A percentile compares a stretch with the other conserved stretches of the same genome.
Evolutionary conservation across 2,888 invertebrate species (phyloP).

Genomic region (Zaprionus lineosus): DNA sequence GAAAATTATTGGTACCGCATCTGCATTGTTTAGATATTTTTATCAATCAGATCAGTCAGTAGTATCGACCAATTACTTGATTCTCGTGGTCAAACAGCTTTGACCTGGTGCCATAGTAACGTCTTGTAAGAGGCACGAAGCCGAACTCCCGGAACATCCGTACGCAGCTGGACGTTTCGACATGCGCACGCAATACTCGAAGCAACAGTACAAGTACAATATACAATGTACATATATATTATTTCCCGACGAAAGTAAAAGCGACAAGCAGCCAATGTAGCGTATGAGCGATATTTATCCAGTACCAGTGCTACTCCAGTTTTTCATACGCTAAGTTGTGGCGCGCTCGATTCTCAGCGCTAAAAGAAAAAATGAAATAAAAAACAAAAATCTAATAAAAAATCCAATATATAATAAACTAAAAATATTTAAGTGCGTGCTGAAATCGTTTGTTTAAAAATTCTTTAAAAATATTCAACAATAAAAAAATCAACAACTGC

Average conservation of each 20-base stretch:
- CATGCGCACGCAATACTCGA: slow-evolving; percentile 64
- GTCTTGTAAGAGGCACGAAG: slow-evolving; percentile 9
- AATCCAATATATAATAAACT: slow-evolving; percentile 2
- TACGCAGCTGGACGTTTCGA: slow-evolving; percentile 46
- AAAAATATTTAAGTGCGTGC: slow-evolving; percentile 45
- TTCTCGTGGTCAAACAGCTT: slow-evolving; percentile 23
- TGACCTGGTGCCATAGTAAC: slow-evolving; percentile 45
- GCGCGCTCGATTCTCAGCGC: slow-evolving; percentile 16
- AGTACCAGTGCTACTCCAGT: slow-evolving; percentile 65
- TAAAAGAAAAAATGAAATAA: slow-evolving; percentile 3
- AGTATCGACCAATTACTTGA: background rate
- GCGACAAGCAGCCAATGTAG: slow-evolving; percentile 61
- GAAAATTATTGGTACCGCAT: background rate
- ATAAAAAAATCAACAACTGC: slow-evolving; percentile 53
- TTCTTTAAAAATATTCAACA: slow-evolving; percentile 11
- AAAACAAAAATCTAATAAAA: slow-evolving; percentile 9
- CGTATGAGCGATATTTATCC: slow-evolving; percentile 66
- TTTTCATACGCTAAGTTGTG: slow-evolving; percentile 65
- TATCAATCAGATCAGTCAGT: background rate
- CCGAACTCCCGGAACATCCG: slow-evolving; percentile 15
- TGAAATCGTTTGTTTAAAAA: slow-evolving; percentile 43
- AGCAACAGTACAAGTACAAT: slow-evolving; percentile 65
- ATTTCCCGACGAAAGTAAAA: slow-evolving; percentile 37
- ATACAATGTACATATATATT: slow-evolving; percentile 18
- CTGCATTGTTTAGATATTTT: too few relatives aligned